These are phyloP conservation scores for Atopsyche davidsoni DNA, from an alignment of 1,140 invertebrate genomes.

Conservation along the genomic window DNA sequence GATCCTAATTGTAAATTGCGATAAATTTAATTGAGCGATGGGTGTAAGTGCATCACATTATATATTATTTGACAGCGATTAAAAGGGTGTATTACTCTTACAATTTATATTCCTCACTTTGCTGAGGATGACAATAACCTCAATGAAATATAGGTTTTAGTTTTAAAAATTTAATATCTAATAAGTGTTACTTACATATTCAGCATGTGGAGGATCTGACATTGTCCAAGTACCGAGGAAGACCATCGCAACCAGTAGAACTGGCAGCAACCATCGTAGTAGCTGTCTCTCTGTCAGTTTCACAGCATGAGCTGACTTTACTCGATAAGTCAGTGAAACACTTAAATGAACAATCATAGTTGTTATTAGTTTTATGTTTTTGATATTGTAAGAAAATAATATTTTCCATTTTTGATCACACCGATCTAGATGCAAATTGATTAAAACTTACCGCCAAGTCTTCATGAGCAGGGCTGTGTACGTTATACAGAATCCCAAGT, in stretches of 20 bases:
- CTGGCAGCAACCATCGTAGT: slow-evolving; percentile 86
- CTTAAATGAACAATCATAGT: no score
- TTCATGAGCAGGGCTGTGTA: slow-evolving; percentile 89
- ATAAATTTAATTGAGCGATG: no score
- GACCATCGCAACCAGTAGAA: slow-evolving; percentile 79
- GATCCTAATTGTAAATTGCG: no score
- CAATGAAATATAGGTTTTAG: no score
- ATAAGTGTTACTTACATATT: slow-evolving; percentile 48
- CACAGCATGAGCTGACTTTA: slow-evolving; percentile 87
- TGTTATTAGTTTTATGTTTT: no score
- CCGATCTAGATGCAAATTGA: slow-evolving; percentile 2
- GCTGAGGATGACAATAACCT: no score
- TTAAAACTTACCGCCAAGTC: slow-evolving; percentile 74
- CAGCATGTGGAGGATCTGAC: slow-evolving; percentile 69
- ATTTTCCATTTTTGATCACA: background rate
- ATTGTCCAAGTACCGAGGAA: slow-evolving; percentile 86
- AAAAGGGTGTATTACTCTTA: no score
- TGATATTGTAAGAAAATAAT: no score
- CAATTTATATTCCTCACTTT: no score
- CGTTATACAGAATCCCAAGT: slow-evolving; percentile 86
- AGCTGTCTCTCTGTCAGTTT: slow-evolving; percentile 87
- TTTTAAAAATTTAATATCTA: background rate
- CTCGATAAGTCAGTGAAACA: slow-evolving; percentile 88
- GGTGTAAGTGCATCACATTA: no score
- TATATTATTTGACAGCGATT: no score